Base-by-base conservation (phyloP, 1,140 invertebrate genomes). In the Penaeus vannamei region DNA sequence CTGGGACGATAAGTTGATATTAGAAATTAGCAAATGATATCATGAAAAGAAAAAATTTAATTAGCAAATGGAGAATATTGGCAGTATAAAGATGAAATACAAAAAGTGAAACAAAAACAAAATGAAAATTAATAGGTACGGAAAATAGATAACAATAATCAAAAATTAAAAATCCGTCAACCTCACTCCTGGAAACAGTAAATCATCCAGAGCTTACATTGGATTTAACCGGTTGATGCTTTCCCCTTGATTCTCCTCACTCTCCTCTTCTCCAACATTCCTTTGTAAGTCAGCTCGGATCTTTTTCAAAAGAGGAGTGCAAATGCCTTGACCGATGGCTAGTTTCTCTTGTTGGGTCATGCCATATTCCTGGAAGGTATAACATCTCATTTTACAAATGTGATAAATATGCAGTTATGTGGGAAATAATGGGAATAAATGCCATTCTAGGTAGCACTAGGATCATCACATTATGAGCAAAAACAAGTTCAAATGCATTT, bases 251-350 rank as follows among this genome's bases (percentile, higher is more conserved):
- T 93, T 92, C 84, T 93, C 91, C 92, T 98, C 96, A 62, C 95
- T 95, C 90, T 92, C 91, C 92, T 97, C 96, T 93, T 97, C 96
- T 93, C 97, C 97, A 76, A 98, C 97, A 93, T 99, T 99, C 87
- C 98, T 94, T 92, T 98, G 97, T 60, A 99, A 94, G 94, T 99
- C 99, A 8, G 97, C 97, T 90, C 97, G 95, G 86, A 99, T 99
- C 93, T 99, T 99, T 91, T 98, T 97, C 86, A 99, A 93, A 46
- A 99, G 93, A 10, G 99, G 99, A 0, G 98, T 98, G 92, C 98
- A 99, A 90, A 99, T 99, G 23, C 98, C 98, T 94, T 99, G 97
- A 2, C 98, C 98, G 91, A 99, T 99, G 14, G 97, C 97, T 64
- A 99, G 93, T 93, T 99, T 99, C 93, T 99, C 98, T 93, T 98